Percentiles rank a stretch among this genome's conserved stretches.
Evolutionary conservation across 2,888 invertebrate species (phyloP).

Genomic region (Sipha maydis): DNA sequence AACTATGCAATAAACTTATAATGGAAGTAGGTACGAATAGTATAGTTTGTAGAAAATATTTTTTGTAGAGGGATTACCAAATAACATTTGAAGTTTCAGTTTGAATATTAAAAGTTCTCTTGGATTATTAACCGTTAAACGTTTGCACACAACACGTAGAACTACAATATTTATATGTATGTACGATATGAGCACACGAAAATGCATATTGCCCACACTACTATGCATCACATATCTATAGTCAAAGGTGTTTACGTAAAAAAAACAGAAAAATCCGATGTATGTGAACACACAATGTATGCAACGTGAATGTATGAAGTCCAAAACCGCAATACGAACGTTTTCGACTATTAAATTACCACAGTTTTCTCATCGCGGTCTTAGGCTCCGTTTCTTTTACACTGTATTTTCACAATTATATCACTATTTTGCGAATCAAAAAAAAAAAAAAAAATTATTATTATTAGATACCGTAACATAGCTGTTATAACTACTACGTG

Average conservation of each 20-base stretch:
- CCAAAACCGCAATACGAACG: not conserved
- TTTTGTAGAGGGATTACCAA: not conserved
- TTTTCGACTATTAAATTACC: not conserved
- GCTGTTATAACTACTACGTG: not conserved
- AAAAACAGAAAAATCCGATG: not conserved
- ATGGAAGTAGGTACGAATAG: not conserved
- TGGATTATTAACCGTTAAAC: not conserved
- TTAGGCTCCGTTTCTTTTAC: not conserved
- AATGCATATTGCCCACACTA: not conserved
- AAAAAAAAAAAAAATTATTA: not conserved
- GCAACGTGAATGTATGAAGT: not conserved
- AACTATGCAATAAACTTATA: not conserved
- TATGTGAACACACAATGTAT: not conserved
- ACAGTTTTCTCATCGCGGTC: not conserved
- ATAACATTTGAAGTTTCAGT: not conserved
- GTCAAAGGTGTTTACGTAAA: not conserved
- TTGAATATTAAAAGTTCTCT: not conserved
- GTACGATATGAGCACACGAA: not conserved
- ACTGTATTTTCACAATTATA: not conserved
- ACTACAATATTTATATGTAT: not conserved
- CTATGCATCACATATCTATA: not conserved
- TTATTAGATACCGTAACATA: not conserved
- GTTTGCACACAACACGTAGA: not conserved
- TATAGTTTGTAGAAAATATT: not conserved
- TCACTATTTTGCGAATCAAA: not conserved